phyloP scores from a whole-genome alignment of 2,888 invertebrate species.

The Leptura quadrifasciata region DNA sequence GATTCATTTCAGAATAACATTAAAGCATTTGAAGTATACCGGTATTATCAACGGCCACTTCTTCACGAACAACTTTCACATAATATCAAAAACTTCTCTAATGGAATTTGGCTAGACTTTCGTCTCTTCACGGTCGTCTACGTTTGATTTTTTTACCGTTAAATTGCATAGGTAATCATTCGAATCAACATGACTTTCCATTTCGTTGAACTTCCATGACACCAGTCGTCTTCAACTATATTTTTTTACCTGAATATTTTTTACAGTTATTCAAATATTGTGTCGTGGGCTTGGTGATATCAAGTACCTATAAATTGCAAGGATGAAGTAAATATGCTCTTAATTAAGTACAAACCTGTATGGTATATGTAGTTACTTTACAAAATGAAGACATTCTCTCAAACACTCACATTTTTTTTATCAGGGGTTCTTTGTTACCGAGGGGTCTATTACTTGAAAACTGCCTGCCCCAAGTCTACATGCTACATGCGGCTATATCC shows the following conservation, averaged over 20 bases:
- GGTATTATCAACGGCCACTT: background rate
- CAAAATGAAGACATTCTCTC: too few species aligned
- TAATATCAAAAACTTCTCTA: background rate
- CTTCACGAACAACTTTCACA: constrained; percentile 7
- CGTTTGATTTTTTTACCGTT: background rate
- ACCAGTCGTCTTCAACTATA: background rate
- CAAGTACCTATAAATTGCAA: background rate
- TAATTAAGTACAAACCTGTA: background rate
- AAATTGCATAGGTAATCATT: constrained; percentile 1
- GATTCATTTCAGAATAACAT: background rate
- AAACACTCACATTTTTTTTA: too few species aligned
- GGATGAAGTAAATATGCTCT: background rate
- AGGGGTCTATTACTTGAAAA: too few species aligned
- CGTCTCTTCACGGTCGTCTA: constrained; percentile 7
- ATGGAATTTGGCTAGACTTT: constrained; percentile 1
- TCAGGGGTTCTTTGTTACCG: too few species aligned
- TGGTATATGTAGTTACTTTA: background rate
- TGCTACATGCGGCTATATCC: too few species aligned
- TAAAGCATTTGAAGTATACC: background rate
- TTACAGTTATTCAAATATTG: too few species aligned
- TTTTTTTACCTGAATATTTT: background rate
- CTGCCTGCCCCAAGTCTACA: too few species aligned
- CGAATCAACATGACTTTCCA: background rate
- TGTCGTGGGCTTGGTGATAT: background rate
- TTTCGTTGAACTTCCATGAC: background rate